Evolutionary conservation across 2,797 vertebrate species (phyloP).

Genomic region (Bucorvus abyssinicus): DNA sequence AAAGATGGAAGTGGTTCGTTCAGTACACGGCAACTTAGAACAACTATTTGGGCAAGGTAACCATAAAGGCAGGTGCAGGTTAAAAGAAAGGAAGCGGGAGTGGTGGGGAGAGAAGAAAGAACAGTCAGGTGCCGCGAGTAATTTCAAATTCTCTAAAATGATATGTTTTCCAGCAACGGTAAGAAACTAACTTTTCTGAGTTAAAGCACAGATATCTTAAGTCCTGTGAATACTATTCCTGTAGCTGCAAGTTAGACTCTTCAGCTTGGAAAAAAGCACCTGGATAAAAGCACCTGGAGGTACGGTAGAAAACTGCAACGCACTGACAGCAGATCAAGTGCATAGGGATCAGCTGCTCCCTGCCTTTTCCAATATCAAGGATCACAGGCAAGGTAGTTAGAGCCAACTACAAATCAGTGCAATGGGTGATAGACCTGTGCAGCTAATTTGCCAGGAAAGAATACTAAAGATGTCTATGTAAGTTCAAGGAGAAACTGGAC

Average conservation of each 20-base stretch:
- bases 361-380: not conserved
- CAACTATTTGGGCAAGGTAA: not conserved
- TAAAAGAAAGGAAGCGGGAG: not conserved
- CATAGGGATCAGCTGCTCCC: not conserved
- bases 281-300: not conserved
- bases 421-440: not conserved
- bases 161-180: not conserved
- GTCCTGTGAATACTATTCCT: not conserved
- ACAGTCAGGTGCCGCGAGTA: not conserved
- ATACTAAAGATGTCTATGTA: not conserved
- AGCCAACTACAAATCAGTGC: not conserved
- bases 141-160: not conserved
- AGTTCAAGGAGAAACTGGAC: not conserved
- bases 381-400: not conserved
- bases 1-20: not conserved
- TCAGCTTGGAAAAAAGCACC: not conserved
- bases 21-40: not conserved
- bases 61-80: not conserved
- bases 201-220: not conserved
- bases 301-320: not conserved
- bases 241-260: not conserved
- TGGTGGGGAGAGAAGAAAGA: not conserved
- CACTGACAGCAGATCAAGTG: accelerated
- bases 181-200: not conserved
- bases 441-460: not conserved